These are phyloP conservation scores for Eueides isabella DNA, from an alignment of 1,140 invertebrate species.

Conservation along the genomic window DNA sequence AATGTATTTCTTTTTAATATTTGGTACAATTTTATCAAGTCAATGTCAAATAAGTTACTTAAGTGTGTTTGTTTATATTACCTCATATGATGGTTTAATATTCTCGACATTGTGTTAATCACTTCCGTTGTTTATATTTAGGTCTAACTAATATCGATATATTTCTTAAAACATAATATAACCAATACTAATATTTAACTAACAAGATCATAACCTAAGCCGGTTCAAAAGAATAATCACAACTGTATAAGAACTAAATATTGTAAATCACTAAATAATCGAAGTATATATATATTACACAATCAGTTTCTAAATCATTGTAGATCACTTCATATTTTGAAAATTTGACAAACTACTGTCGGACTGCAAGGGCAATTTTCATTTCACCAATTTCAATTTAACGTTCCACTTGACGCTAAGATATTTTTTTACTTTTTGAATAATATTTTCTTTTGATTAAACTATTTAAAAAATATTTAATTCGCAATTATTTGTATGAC, in stretches of 20 bases:
- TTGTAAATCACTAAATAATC: slow-evolving; percentile 54
- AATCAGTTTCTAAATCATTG: slow-evolving; percentile 74
- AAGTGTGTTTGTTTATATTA: slow-evolving; percentile 33
- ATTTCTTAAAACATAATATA: slow-evolving; percentile 56
- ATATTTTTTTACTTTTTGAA: background rate
- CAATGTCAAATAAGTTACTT: slow-evolving; percentile 4
- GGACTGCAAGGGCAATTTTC: slow-evolving; percentile 35
- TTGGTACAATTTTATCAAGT: background rate
- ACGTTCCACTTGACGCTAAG: slow-evolving; percentile 28
- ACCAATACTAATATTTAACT: slow-evolving; percentile 48
- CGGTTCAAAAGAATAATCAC: slow-evolving; percentile 58
- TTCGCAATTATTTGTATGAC: too few species aligned
- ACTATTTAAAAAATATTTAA: background rate
- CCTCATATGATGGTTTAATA: slow-evolving; percentile 75
- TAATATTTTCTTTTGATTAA: background rate
- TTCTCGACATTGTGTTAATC: slow-evolving; percentile 71
- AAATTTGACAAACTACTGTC: slow-evolving; percentile 66
- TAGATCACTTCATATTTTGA: slow-evolving; percentile 75
- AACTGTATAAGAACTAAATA: slow-evolving; percentile 43
- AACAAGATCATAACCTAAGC: slow-evolving; percentile 72
- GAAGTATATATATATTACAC: slow-evolving; percentile 68
- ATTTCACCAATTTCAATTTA: slow-evolving; percentile 27
- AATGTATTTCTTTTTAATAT: too few species aligned
- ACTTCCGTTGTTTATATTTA: slow-evolving; percentile 43
- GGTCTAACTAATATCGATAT: slow-evolving; percentile 35